Evolutionary conservation across 1,140 invertebrate genomes (phyloP).

Genomic region (Sipha flava): DNA sequence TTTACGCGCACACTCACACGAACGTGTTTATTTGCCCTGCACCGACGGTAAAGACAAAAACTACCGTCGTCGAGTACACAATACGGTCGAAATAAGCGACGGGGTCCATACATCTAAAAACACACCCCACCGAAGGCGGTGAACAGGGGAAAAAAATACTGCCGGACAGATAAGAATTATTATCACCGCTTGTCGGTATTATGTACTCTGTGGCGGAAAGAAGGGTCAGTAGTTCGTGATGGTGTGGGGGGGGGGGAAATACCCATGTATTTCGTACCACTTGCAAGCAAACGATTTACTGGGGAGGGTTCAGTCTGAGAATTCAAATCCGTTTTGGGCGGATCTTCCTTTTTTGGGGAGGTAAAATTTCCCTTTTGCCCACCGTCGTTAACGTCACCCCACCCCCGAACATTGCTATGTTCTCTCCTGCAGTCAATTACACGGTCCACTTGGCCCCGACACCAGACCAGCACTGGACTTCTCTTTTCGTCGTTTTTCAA

Average conservation of each 20-base stretch:
- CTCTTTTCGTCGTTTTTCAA: constrained; percentile 2
- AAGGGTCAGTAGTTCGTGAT: too few species aligned
- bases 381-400: too few species aligned
- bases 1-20: too few species aligned
- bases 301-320: too few species aligned
- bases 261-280: neutral
- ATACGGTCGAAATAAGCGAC: neutral
- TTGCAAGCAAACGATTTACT: too few species aligned
- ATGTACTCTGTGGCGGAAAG: neutral
- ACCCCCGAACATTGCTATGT: too few species aligned
- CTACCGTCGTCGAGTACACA: neutral
- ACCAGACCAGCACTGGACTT: neutral
- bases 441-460: neutral
- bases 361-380: too few species aligned
- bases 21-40: neutral
- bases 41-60: neutral
- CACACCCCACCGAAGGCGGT: neutral
- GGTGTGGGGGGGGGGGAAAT: neutral
- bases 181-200: neutral
- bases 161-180: neutral
- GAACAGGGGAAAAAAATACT: neutral
- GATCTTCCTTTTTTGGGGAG: neutral
- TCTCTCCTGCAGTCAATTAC: constrained; percentile 20
- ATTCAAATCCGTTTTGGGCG: neutral
- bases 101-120: neutral